Base-by-base conservation (phyloP, 1,140 invertebrate genomes). In the Propsilocerus akamusi region DNA sequence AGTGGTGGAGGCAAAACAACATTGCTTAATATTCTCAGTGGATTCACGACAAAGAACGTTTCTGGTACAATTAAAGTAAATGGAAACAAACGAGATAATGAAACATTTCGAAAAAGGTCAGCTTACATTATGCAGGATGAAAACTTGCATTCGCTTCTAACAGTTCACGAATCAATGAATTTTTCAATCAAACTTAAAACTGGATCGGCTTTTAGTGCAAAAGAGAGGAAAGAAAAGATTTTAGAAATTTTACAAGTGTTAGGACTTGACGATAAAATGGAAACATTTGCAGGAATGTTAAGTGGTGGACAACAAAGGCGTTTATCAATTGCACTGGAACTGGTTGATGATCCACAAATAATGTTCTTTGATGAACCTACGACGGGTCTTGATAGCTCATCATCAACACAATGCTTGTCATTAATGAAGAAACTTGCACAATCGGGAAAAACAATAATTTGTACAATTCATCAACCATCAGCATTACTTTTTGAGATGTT, bases 331-430 rank as follows among this genome's bases (percentile, higher is more conserved):
- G 90, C 87, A 2, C 68, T 91, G 30, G 83, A 86, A 66, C 61
- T 86, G 46, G 70, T 93, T 24, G 89, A 81, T 58, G 90, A 94
- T 66, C 90, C 90, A 10, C 84, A 86, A 0, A 75, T 95, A 30
- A 80, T 95, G 70, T 90, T 92, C 59, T 75, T 95, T 51, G 91
- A 96, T 64, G 91, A 96, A 67, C 90, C 90, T 37, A 95, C 89
- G 11, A 86, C 83, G 54, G 85, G 85, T 20, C 67, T 88, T 50
- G 85, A 88, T 63, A 77, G 79, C 55, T 75, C 79, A 1, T 77
- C 80, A 0, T 78, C 80, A 51, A 76, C 75, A 51, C 78, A 85
- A 55, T 74, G 78, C 55, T 70, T 83, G 17, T 68, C 68, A 5
- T 59, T 78, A 2, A 64, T 78, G 1, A 63, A 67, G 1, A 60